Conservation (phyloP, 2,797 vertebrate genomes). For the Cuculus canorus region DNA sequence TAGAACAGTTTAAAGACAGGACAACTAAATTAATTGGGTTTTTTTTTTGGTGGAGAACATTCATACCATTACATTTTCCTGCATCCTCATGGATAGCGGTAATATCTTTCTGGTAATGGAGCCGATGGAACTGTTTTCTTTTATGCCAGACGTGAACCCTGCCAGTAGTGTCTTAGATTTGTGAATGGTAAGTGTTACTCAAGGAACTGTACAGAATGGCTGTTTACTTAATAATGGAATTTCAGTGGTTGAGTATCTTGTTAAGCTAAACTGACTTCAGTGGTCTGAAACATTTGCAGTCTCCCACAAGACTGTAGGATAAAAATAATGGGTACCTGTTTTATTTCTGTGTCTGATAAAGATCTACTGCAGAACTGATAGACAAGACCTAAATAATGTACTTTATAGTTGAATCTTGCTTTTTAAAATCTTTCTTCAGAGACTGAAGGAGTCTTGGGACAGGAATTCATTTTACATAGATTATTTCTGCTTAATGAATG, state of each 20-base stretch:
- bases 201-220: background rate
- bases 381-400: background rate
- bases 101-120: background rate
- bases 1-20: background rate
- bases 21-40: background rate
- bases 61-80: background rate
- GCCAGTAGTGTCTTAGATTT: background rate
- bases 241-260: background rate
- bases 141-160: background rate
- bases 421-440: background rate
- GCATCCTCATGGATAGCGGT: background rate
- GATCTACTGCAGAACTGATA: background rate
- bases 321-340: background rate
- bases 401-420: background rate
- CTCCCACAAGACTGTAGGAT: background rate
- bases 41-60: background rate
- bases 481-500: background rate
- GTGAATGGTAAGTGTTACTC: slow-evolving; percentile 55
- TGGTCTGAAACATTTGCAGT: background rate
- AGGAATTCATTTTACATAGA: background rate
- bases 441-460: background rate
- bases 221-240: background rate
- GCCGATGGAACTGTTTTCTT: background rate
- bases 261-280: background rate
- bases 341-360: background rate